Base-by-base conservation (phyloP, 2,797 vertebrate species). In the Uromys caudimaculatus region DNA sequence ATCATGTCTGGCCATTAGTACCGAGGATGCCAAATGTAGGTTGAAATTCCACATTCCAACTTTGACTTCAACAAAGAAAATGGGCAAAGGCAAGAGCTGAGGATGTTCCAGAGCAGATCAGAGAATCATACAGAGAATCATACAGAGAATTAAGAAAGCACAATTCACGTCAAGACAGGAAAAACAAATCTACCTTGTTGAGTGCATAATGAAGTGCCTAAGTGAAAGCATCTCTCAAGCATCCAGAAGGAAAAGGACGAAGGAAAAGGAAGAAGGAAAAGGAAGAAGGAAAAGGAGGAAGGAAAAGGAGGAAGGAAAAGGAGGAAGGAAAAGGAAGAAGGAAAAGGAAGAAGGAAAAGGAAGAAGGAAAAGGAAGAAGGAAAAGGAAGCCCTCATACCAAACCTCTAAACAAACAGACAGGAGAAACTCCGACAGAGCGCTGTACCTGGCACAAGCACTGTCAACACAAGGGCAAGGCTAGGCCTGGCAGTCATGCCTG, bases 141-240 rank as follows among this genome's bases (percentile, higher is more conserved):
- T n/a, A n/a, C n/a, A n/a, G n/a, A n/a, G n/a, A n/a, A n/a, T n/a
- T n/a, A n/a, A n/a, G n/a, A 90, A 90, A 76, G 41, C 32, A 85
- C 32, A 81, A 78, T 81, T 81, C 73, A 56, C 3, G 32, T n/a
- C 21, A 82, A 54, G 82, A 71, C 58, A 67, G 1, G 32, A 82
- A 35, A 71, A 82, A 76, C 27, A 81, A 87, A 60, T 24, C 41
- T 19, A 78, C 67, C 41, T 69, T 73, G 67, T 24, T 4, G 29
- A 32, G 10, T 19, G 2, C 29, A 79, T 1, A 79, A 64, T 69
- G 14, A 91, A 91, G 58, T 11, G 44, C 24, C 56, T 89, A 77
- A 91, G 60, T 50, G 71, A 95, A 91, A 76, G 76, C 4, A 75
- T 16, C 81, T 85, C 71, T 27, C 76, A 88, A 88, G 90, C n/a